Conservation (phyloP, 1,140 invertebrate genomes). For the Ceratosolen solmsi region DNA sequence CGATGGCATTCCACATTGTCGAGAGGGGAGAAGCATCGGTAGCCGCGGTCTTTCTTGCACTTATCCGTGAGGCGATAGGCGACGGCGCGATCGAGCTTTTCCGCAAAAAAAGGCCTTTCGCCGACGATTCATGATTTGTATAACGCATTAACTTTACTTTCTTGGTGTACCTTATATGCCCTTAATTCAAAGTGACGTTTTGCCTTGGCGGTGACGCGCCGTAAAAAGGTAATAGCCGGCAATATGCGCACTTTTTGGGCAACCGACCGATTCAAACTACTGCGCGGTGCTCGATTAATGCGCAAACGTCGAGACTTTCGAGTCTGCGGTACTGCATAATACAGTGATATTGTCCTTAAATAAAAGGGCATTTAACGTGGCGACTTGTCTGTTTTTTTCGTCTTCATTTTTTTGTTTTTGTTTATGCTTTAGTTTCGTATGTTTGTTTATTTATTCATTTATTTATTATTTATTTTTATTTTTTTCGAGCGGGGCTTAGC, state of each 20-base stretch:
- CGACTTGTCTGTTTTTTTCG: too few relatives aligned
- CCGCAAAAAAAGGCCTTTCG: not conserved
- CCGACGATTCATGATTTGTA: slow-evolving; percentile 2
- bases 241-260: not conserved
- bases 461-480: too few relatives aligned
- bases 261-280: too few relatives aligned
- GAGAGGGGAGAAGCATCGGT: not conserved
- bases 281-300: too few relatives aligned
- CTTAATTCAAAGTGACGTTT: slow-evolving; percentile 5
- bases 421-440: too few relatives aligned
- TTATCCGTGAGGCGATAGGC: not conserved
- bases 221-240: not conserved
- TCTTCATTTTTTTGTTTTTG: too few relatives aligned
- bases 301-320: too few relatives aligned
- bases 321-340: too few relatives aligned
- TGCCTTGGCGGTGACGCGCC: not conserved
- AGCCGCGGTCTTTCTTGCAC: not conserved
- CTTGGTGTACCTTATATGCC: not conserved
- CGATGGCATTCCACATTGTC: not conserved
- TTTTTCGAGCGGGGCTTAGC: too few relatives aligned
- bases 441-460: too few relatives aligned
- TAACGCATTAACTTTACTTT: not conserved
- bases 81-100: not conserved
- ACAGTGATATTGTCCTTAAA: too few relatives aligned
- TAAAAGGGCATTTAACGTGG: too few relatives aligned